Conservation (phyloP, 2,888 invertebrate genomes). For the Clitarchus hookeri region DNA sequence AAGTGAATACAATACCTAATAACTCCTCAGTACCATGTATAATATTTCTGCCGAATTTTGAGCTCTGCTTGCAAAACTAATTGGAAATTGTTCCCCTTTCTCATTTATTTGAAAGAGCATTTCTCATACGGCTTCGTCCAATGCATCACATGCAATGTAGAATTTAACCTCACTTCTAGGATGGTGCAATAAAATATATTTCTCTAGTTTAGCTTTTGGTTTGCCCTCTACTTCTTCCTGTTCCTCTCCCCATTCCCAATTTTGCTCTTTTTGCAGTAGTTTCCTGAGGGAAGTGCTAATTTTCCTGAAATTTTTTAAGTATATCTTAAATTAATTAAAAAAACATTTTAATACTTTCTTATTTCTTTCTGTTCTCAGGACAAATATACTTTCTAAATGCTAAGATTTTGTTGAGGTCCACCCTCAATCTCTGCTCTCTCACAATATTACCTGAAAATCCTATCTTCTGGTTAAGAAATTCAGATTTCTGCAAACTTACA, state of each 20-base stretch:
- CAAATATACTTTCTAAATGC: conserved; percentile 45
- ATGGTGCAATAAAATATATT: not conserved
- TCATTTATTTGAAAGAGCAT: not conserved
- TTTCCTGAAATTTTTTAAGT: not conserved
- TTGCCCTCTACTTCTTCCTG: not conserved
- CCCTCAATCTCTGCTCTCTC: conserved; percentile 20
- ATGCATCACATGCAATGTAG: not conserved
- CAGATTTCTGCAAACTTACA: conserved; percentile 45
- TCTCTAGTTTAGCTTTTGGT: not conserved
- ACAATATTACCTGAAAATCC: not conserved
- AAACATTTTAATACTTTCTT: conserved; percentile 43
- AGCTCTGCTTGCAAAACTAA: conserved; percentile 18
- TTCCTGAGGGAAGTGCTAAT: not conserved
- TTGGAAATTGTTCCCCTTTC: not conserved
- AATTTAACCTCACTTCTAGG: not conserved
- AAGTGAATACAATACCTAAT: not conserved
- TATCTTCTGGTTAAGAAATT: conserved; percentile 40
- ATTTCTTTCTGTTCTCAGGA: conserved; percentile 45
- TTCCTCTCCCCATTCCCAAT: not conserved
- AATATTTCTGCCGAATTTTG: not conserved
- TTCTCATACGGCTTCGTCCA: not conserved
- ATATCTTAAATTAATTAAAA: not conserved
- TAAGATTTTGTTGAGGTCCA: conserved; percentile 41
- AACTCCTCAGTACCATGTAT: not conserved
- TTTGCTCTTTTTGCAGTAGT: not conserved